These are phyloP conservation scores for Diploptera punctata DNA, from an alignment of 2,888 invertebrate genomes.

Conservation along the genomic window DNA sequence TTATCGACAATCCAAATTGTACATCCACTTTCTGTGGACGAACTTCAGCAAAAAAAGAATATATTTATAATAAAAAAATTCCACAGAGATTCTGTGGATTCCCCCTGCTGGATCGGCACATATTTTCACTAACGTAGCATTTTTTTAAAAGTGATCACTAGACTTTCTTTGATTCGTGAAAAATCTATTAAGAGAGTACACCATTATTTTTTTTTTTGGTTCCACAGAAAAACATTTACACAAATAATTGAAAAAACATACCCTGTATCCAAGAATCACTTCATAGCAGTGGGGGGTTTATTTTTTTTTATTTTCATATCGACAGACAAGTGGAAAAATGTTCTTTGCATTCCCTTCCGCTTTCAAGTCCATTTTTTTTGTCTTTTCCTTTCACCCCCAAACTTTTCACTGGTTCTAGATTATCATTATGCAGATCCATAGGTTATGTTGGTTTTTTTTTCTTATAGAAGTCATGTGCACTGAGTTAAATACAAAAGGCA, in stretches of 20 bases:
- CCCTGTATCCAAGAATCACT: conserved; percentile 92
- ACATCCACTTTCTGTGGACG: conserved; percentile 24
- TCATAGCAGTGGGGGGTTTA: conserved; percentile 43
- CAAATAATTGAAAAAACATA: conserved; percentile 92
- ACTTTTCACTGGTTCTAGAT: conserved; percentile 37
- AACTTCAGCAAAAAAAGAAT: conserved; percentile 23
- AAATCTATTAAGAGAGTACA: conserved; percentile 44
- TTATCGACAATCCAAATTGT: conserved; percentile 5
- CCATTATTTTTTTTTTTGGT: conserved; percentile 42
- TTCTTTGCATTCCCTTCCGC: conserved; percentile 35
- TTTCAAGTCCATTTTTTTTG: neutral
- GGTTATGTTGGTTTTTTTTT: conserved; percentile 32
- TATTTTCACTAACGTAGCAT: conserved; percentile 37
- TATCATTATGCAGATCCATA: conserved; percentile 42
- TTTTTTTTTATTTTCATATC: conserved; percentile 38
- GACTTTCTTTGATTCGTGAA: conserved; percentile 41
- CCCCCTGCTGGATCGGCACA: conserved; percentile 37
- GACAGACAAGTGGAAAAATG: conserved; percentile 40
- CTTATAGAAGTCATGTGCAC: conserved; percentile 38
- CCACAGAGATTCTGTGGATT: conserved; percentile 35
- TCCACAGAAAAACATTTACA: conserved; percentile 53
- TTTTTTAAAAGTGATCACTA: conserved; percentile 43
- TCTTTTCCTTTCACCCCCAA: conserved; percentile 29
- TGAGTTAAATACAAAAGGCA: conserved; percentile 43
- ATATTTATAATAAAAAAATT: conserved; percentile 30